Conservation (phyloP, 1,140 invertebrate genomes). For the Archivesica marissinica region DNA sequence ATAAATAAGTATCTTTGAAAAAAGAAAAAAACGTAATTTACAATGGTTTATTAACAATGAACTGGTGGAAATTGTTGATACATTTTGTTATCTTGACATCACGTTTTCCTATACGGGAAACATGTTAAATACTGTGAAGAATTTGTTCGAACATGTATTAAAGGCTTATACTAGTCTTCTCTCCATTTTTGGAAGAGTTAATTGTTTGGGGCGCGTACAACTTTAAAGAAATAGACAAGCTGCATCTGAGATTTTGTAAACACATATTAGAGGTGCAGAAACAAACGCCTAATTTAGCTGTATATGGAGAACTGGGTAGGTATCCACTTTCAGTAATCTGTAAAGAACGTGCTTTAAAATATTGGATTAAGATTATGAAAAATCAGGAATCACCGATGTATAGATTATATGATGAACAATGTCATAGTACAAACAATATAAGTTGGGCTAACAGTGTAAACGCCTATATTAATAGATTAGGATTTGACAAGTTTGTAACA, state of each 20-base stretch:
- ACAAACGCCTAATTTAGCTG: constrained; percentile 7
- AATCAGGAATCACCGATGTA: too few species aligned
- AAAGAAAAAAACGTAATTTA: neutral
- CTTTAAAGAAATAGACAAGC: constrained; percentile 14
- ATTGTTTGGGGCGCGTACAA: constrained; percentile 44
- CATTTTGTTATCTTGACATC: constrained; percentile 57
- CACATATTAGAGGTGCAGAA: constrained; percentile 2
- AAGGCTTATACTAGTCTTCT: constrained; percentile 35
- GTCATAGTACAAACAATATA: too few species aligned
- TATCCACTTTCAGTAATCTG: neutral
- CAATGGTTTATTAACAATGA: constrained; percentile 32
- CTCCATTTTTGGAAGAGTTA: constrained; percentile 1
- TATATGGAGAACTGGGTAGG: neutral
- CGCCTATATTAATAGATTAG: too few species aligned
- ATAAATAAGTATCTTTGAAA: constrained; percentile 46
- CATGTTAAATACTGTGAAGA: constrained; percentile 30
- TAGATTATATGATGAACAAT: too few species aligned
- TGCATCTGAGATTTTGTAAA: constrained; percentile 38
- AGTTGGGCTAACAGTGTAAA: too few species aligned
- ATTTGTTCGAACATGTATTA: constrained; percentile 11
- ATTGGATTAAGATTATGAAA: too few species aligned
- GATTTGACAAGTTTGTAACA: too few species aligned
- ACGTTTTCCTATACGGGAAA: constrained; percentile 46
- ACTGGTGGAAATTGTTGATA: constrained; percentile 38
- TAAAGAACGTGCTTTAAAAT: too few species aligned